phyloP scores from a whole-genome alignment of 30 jellyfish, hydroid and myxozoan genomes.

The Calvadosia cruxmelitensis region DNA sequence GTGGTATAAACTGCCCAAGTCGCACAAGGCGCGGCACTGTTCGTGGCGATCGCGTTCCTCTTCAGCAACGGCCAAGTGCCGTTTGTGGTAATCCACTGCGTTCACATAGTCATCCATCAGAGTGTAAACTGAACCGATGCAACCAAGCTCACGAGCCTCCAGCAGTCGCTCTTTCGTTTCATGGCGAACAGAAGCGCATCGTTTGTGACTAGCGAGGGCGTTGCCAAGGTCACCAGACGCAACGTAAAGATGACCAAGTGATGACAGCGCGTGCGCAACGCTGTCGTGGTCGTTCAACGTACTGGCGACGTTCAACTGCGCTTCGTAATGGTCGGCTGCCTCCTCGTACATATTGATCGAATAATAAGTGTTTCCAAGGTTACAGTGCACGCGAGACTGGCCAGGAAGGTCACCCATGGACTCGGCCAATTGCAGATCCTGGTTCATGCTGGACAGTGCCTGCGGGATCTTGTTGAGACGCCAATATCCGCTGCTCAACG shows the following conservation, averaged over 20 bases:
- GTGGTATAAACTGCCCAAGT: constrained; percentile 68
- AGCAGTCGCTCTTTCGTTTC: constrained; percentile 42
- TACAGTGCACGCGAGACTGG: constrained; percentile 90
- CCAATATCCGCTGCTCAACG: constrained; percentile 89
- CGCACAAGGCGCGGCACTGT: constrained; percentile 31
- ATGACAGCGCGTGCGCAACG: constrained; percentile 61
- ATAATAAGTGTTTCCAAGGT: constrained; percentile 75
- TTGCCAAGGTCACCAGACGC: constrained; percentile 51
- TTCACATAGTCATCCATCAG: constrained; percentile 73
- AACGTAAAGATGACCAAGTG: constrained; percentile 91
- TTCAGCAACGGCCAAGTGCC: constrained; percentile 42
- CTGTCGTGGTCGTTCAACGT: constrained; percentile 25
- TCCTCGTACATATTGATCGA: constrained; percentile 59
- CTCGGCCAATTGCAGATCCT: constrained; percentile 68
- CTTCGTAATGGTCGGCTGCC: constrained; percentile 63
- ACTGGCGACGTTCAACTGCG: constrained; percentile 56
- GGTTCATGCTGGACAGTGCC: constrained; percentile 85
- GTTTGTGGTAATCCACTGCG: constrained; percentile 60
- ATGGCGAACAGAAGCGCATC: constrained; percentile 56
- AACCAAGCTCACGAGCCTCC: constrained; percentile 83
- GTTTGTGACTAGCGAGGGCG: constrained; percentile 80
- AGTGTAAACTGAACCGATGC: constrained; percentile 70
- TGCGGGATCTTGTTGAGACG: constrained; percentile 57
- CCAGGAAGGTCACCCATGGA: constrained; percentile 52
- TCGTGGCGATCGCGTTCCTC: constrained; percentile 27